Percentiles rank a stretch among this genome's conserved stretches.
Evolutionary conservation across 2,888 invertebrate species (phyloP).

Genomic region (Tridacna crocea): DNA sequence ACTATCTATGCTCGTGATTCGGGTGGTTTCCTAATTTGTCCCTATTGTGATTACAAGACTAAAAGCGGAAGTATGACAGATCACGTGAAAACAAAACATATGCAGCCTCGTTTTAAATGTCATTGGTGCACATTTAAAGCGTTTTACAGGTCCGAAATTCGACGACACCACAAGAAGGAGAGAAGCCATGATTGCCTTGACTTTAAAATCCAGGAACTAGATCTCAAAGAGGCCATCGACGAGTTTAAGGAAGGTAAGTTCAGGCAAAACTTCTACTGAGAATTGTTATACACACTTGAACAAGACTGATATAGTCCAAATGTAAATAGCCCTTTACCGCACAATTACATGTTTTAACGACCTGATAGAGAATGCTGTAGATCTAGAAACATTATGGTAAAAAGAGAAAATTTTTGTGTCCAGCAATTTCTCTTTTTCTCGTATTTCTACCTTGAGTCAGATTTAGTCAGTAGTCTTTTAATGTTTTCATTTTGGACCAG

Average conservation of each 20-base stretch:
- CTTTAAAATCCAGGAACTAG: conserved; percentile 59
- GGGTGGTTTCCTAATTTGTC: conserved; percentile 53
- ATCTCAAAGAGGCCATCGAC: conserved; percentile 47
- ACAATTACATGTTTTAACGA: too few species aligned
- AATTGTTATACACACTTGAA: too few species aligned
- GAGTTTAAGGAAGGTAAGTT: conserved; percentile 33
- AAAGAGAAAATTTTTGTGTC: too few species aligned
- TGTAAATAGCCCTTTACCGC: too few species aligned
- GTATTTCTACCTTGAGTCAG: too few species aligned
- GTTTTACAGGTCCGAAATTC: conserved; percentile 60
- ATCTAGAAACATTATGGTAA: too few species aligned
- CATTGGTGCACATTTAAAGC: conserved; percentile 60
- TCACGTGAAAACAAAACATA: conserved; percentile 62
- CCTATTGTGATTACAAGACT: conserved; percentile 56
- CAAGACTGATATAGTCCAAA: too few species aligned
- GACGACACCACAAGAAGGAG: conserved; percentile 62
- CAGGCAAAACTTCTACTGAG: too few species aligned
- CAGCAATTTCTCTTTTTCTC: too few species aligned
- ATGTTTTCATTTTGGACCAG: too few species aligned
- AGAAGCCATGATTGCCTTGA: conserved; percentile 44
- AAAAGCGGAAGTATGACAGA: conserved; percentile 58
- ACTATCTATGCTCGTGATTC: conserved; percentile 41
- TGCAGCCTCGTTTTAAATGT: conserved; percentile 63
- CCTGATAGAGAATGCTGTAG: too few species aligned
- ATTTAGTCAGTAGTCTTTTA: too few species aligned